Evolutionary conservation across 2,113 vertebrate genomes (phyloP), one percentile per base, ranked within the genome.

Genomic region (Rhinichthys klamathensis): DNA sequence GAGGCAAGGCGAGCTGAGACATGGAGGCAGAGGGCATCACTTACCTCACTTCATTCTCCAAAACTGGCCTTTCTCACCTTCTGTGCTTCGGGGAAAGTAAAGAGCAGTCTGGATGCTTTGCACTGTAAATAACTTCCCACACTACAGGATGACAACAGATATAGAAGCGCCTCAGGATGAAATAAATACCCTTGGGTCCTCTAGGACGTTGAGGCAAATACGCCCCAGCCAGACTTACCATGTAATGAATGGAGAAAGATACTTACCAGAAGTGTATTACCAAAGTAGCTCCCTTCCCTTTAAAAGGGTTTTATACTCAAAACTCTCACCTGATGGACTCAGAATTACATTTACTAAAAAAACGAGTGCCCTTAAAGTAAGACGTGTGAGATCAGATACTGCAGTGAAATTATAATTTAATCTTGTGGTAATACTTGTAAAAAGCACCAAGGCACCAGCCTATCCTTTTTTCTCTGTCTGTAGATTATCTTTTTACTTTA

Each of bases 331-430:
- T 89, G 81, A 86, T 89, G 77, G 77, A 56, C 70, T 86, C 70
- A 65, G 63, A 89, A 89, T 87, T 87, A 25, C 88, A 82, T 87
- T 87, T 88, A 79, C 54, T 61, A 49, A 72, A 73, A 30, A 76
- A 87, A 86, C 27, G 41, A 86, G 79, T 61, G 54, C 79, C 56
- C 25, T 77, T 73, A 74, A 85, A 83, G 82, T 60, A 46, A 69
- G 76, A 84, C 32, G 76, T 56, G 79, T 51, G 73, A 87, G 86
- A 87, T 85, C 56, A 87, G 86, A 85, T 79, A 38, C 25, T 82
- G 58, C 44, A 63, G 44, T 79, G 82, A 85, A 77, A 44, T 85
- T 35, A 74, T 85, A 83, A 86, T 54, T 72, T 18, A 51, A 83
- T 83, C 23, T 69, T 51, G 25, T 81, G 23, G 49, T 82, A 51